Conservation (phyloP, 2,888 invertebrate species). For the Gnatocerus cornutus region DNA sequence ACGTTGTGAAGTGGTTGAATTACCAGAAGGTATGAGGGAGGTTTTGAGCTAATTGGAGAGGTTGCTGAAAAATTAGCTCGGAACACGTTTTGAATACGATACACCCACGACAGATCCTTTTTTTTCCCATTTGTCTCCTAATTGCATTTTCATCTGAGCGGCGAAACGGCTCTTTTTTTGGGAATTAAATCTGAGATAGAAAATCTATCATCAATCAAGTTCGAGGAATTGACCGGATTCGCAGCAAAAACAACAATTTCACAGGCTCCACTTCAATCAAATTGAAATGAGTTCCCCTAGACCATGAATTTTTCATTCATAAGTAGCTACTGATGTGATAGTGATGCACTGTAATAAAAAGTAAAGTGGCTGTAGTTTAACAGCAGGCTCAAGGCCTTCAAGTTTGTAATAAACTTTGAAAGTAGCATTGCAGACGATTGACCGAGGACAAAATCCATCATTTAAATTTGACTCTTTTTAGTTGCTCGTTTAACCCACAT, state of each 20-base stretch:
- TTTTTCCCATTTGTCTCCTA: neutral
- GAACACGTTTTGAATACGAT: constrained; percentile 9
- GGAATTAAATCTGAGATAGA: neutral
- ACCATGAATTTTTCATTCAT: neutral
- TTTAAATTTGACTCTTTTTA: no score
- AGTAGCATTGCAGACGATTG: constrained; percentile 1
- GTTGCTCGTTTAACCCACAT: no score
- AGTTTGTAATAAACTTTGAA: constrained; percentile 7
- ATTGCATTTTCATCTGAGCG: constrained; percentile 9
- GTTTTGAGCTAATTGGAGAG: constrained; percentile 17
- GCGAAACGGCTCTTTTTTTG: neutral
- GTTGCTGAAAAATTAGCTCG: neutral
- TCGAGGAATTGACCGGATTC: neutral
- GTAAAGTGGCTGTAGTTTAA: neutral
- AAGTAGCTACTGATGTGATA: neutral
- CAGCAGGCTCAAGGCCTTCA: constrained; percentile 3
- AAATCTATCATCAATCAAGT: constrained; percentile 9
- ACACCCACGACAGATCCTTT: constrained; percentile 8
- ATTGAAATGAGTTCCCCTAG: neutral
- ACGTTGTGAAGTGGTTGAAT: constrained; percentile 37
- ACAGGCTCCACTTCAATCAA: neutral
- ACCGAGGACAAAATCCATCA: neutral
- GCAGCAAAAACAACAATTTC: neutral
- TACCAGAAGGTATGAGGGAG: constrained; percentile 8
- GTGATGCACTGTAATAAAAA: constrained; percentile 8